A percentile compares a stretch with the other conserved stretches of the same genome.
Conservation (phyloP, 2,888 invertebrate species). For the Cerastoderma edule region DNA sequence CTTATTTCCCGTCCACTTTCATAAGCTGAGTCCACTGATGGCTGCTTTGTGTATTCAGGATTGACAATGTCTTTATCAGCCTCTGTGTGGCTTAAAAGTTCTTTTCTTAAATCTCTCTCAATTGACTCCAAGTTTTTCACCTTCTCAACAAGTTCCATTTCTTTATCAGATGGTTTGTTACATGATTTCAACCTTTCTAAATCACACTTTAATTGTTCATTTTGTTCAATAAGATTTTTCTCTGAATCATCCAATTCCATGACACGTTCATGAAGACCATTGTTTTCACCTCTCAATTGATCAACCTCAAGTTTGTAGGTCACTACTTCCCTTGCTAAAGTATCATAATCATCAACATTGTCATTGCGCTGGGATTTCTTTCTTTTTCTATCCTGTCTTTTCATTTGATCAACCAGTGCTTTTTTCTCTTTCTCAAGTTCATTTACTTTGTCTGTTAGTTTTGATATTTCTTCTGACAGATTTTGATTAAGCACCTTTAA, state of each 20-base stretch:
- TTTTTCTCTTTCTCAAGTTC: constrained; percentile 58
- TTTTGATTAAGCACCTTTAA: constrained; percentile 35
- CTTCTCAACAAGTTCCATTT: constrained; percentile 67
- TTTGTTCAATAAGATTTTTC: constrained; percentile 47
- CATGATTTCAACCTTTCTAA: constrained; percentile 47
- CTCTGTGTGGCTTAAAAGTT: constrained; percentile 37
- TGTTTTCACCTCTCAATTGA: constrained; percentile 64
- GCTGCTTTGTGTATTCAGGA: constrained; percentile 27
- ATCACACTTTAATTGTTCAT: constrained; percentile 50
- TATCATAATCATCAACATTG: constrained; percentile 61
- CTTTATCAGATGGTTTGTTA: constrained; percentile 60
- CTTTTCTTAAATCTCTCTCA: constrained; percentile 42
- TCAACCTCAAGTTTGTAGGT: constrained; percentile 61
- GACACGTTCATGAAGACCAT: constrained; percentile 68
- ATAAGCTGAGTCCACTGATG: constrained; percentile 51
- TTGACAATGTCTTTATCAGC: not conserved
- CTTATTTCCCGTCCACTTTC: constrained; percentile 40
- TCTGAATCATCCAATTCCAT: constrained; percentile 68
- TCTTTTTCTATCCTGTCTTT: constrained; percentile 55
- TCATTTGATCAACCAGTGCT: constrained; percentile 48
- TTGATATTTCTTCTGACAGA: constrained; percentile 59
- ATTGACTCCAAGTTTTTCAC: constrained; percentile 54
- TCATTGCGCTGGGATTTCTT: constrained; percentile 57
- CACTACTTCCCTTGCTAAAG: constrained; percentile 57
- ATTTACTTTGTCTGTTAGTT: constrained; percentile 40